These are phyloP conservation scores for Orientallactaga bullata DNA, from an alignment of 2,113 vertebrate species.

Conservation along the genomic window DNA sequence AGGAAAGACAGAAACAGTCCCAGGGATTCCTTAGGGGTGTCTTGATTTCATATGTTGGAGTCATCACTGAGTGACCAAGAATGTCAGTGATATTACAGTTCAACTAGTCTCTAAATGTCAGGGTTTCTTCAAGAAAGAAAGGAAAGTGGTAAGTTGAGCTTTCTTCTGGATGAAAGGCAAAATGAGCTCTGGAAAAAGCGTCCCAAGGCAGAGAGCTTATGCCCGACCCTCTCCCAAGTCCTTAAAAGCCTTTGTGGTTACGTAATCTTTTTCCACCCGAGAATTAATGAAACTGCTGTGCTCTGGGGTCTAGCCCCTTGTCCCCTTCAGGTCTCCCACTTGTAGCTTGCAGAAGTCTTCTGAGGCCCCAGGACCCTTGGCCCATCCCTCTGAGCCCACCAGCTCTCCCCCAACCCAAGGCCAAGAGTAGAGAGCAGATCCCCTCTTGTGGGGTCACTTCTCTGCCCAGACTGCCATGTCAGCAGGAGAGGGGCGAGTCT, in stretches of 20 bases:
- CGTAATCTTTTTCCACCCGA: slow-evolving; percentile 70
- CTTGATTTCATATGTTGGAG: not conserved
- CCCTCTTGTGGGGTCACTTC: slow-evolving; percentile 68
- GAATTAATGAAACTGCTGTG: slow-evolving; percentile 42
- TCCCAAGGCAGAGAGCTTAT: slow-evolving; percentile 56
- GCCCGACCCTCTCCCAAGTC: slow-evolving; percentile 66
- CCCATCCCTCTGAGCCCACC: not conserved
- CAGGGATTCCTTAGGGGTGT: not conserved
- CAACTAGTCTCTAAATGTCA: not conserved
- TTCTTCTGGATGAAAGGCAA: slow-evolving; percentile 60
- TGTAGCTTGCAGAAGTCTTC: not conserved
- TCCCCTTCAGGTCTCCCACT: slow-evolving; percentile 86
- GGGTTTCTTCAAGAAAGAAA: slow-evolving; percentile 43
- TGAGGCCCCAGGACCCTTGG: not conserved
- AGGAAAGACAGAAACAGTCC: not conserved
- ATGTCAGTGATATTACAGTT: not conserved
- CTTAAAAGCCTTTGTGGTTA: slow-evolving; percentile 65
- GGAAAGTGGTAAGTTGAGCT: not conserved
- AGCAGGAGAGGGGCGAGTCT: slow-evolving; percentile 80
- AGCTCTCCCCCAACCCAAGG: not conserved
- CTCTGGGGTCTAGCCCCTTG: slow-evolving; percentile 80
- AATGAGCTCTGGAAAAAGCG: slow-evolving; percentile 63
- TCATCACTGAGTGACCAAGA: not conserved
- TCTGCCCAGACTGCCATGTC: slow-evolving; percentile 63
- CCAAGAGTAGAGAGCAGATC: not conserved